Base-by-base conservation (phyloP, 2,113 vertebrate genomes). In the Plecturocebus donacophilus region DNA sequence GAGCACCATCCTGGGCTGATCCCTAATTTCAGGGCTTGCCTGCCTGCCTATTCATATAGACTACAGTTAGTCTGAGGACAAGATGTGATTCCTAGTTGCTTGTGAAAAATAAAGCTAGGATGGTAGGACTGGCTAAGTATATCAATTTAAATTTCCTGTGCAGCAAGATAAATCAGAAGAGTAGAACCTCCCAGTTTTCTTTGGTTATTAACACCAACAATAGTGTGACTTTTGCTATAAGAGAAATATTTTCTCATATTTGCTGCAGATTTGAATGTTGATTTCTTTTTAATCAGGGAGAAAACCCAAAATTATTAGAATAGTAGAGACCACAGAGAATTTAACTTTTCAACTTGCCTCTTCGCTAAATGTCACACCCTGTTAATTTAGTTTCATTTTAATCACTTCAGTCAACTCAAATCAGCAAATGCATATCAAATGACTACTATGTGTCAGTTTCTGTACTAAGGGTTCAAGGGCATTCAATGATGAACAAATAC, bases 361-460 rank as follows among this genome's bases (percentile, higher is more conserved):
- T 90, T 81, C 16, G 13, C n/a, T 40, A 35, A 54, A 77, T 70
- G 11, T 38, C 49, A 90, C 6, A 52, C 23, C 27, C 13, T 73
- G 27, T 87, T 71, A 79, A 66, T 85, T 87, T 79, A 93, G 14
- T 70, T 93, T 79, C 23, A 38, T 49, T 83, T 97, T 91, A 90
- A 64, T 66, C 0, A 58, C 35, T 84, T 40, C 11, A 87, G 9
- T n/a, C 32, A 87, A 52, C 6, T 61, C 20, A 79, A 85, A 25
- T 86, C 27, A 77, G 21, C 8, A 73, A 90, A 38, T 95, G 8
- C 3, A 8, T 71, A 47, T 14, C 49, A 81, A 93, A 77, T 83
- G 38, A 38, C 20, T 79, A 40, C 35, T 47, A 8, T 58, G 16
- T 58, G 38, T 68, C 52, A 56, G 47, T 2, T 64, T 7, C 1